Conservation (phyloP, 2,888 invertebrate species). For the Sphaerophoria rueppellii region DNA sequence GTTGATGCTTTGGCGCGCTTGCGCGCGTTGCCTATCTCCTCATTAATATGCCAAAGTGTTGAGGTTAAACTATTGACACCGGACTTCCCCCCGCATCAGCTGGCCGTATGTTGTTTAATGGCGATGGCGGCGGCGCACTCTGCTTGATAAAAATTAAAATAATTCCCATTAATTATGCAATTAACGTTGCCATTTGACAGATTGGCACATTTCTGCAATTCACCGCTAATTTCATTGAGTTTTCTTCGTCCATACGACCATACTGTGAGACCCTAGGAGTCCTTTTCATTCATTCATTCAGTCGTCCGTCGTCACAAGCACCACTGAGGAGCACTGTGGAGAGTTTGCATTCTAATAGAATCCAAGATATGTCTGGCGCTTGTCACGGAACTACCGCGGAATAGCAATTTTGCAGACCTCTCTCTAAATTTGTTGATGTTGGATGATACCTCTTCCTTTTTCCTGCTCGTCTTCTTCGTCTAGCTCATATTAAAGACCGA, state of each 20-base stretch:
- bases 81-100: slow-evolving; percentile 24
- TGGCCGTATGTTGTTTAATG: slow-evolving; percentile 24
- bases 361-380: slow-evolving; percentile 73
- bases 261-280: slow-evolving; percentile 23
- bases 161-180: slow-evolving; percentile 73
- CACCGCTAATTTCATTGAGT: slow-evolving; percentile 72
- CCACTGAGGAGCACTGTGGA: neutral
- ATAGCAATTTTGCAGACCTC: slow-evolving; percentile 53
- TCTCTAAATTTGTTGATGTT: slow-evolving; percentile 10
- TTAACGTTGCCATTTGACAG: slow-evolving; percentile 72
- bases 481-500: slow-evolving; percentile 8
- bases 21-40: slow-evolving; percentile 28
- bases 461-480: slow-evolving; percentile 5
- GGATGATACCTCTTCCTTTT: slow-evolving; percentile 8
- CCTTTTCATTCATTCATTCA: slow-evolving; percentile 33
- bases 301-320: neutral
- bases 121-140: neutral
- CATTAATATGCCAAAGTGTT: slow-evolving; percentile 68
- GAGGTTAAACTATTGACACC: slow-evolving; percentile 67
- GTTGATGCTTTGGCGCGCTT: slow-evolving; percentile 14
- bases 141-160: slow-evolving; percentile 68
- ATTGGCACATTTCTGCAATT: slow-evolving; percentile 70
- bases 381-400: slow-evolving; percentile 71
- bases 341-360: slow-evolving; percentile 65
- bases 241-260: slow-evolving; percentile 35